Percentiles rank a stretch among this genome's conserved stretches.
These are phyloP conservation scores for Cosmia trapezina DNA, from an alignment of 2,888 invertebrate genomes.

Conservation along the genomic window DNA sequence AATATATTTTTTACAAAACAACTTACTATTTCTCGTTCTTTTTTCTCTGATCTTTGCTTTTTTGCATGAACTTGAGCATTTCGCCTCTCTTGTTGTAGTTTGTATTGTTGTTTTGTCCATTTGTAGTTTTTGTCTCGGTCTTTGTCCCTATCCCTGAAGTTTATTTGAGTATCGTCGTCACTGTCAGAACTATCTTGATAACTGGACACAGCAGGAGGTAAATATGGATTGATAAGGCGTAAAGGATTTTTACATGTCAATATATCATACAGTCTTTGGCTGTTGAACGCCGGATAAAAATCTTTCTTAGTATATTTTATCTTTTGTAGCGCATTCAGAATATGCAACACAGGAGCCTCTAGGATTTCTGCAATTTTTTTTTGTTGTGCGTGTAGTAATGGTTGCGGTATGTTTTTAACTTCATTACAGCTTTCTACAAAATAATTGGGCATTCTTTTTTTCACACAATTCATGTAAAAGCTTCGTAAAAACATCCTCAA, in stretches of 20 bases:
- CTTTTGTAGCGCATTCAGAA: slow-evolving; percentile 93
- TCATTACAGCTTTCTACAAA: slow-evolving; percentile 94
- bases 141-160: slow-evolving; percentile 88
- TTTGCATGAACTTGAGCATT: slow-evolving; percentile 75
- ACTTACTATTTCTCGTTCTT: slow-evolving; percentile 90
- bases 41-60: slow-evolving; percentile 77
- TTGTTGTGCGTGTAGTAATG: slow-evolving; percentile 92
- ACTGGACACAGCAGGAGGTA: slow-evolving; percentile 72
- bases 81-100: slow-evolving; percentile 82
- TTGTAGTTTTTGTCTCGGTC: slow-evolving; percentile 88
- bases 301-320: slow-evolving; percentile 91
- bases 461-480: slow-evolving; percentile 91
- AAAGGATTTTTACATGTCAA: slow-evolving; percentile 90
- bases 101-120: slow-evolving; percentile 84
- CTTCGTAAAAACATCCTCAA: slow-evolving; percentile 91
- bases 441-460: slow-evolving; percentile 92
- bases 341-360: slow-evolving; percentile 93
- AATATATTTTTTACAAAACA: neutral
- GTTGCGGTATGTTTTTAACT: slow-evolving; percentile 92
- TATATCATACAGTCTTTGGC: slow-evolving; percentile 90
- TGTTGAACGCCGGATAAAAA: slow-evolving; percentile 92
- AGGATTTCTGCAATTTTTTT: slow-evolving; percentile 92
- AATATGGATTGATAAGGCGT: slow-evolving; percentile 85
- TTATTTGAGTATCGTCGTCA: slow-evolving; percentile 80
- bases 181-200: slow-evolving; percentile 80